Evolutionary conservation across 2,888 invertebrate genomes (phyloP).

Genomic region (Melinopterus prodromus): DNA sequence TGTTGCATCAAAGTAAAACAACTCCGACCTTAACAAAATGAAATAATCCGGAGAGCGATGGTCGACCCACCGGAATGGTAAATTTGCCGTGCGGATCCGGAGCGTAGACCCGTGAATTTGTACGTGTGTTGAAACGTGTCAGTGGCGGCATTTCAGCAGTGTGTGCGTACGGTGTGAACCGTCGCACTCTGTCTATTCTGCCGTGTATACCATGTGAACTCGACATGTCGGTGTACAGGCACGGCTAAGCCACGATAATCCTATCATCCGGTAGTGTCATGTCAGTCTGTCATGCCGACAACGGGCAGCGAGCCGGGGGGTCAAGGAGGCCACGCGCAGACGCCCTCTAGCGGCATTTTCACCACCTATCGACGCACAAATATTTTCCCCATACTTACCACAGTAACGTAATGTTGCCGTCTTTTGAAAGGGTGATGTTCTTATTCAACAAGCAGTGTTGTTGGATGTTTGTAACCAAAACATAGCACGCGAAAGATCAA

Average conservation of each 20-base stretch:
- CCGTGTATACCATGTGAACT: slow-evolving; percentile 49
- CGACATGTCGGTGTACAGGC: slow-evolving; percentile 56
- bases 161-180: neutral
- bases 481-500: too few relatives aligned
- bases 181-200: neutral
- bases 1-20: too few relatives aligned
- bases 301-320: slow-evolving; percentile 47
- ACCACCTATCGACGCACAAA: neutral
- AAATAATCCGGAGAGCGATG: neutral
- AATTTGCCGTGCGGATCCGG: neutral
- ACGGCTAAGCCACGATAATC: slow-evolving; percentile 60
- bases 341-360: neutral
- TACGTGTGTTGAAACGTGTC: neutral
- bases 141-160: neutral
- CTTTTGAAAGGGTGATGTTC: too few relatives aligned
- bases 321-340: slow-evolving; percentile 45
- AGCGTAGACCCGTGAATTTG: neutral
- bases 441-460: too few relatives aligned
- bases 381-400: neutral
- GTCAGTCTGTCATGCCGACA: slow-evolving; percentile 59
- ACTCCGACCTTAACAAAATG: neutral
- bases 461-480: too few relatives aligned
- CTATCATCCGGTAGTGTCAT: slow-evolving; percentile 61
- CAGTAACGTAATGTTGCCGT: neutral
- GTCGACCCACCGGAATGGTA: neutral